Evolutionary conservation across 2,888 invertebrate species (phyloP).

Genomic region (Brenthis hecate): DNA sequence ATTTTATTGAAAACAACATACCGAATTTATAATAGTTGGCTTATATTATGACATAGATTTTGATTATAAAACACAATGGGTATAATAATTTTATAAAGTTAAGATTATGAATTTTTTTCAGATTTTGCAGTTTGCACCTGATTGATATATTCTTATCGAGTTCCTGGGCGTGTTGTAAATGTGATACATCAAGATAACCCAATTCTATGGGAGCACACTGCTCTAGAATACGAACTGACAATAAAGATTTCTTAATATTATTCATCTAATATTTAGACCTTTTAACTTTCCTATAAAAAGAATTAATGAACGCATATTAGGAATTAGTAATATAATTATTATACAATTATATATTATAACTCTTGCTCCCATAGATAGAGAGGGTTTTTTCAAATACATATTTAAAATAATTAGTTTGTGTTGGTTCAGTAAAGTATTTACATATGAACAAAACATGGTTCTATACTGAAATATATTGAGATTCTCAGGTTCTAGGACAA

Average conservation of each 20-base stretch:
- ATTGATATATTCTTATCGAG: conserved; percentile 47
- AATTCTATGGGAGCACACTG: conserved; percentile 64
- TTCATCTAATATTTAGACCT: not conserved
- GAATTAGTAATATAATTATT: no score
- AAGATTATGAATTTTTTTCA: not conserved
- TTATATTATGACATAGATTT: not conserved
- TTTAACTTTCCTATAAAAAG: not conserved
- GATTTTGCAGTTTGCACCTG: conserved; percentile 32
- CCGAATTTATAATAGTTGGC: not conserved
- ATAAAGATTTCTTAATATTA: conserved; percentile 48
- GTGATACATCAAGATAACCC: conserved; percentile 79
- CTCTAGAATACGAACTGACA: conserved; percentile 41
- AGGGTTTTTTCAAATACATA: no score
- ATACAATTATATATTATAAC: no score
- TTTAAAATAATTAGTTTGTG: no score
- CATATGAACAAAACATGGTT: not conserved
- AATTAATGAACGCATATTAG: not conserved
- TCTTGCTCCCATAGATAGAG: no score
- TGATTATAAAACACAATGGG: not conserved
- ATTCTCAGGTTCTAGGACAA: conserved; percentile 72
- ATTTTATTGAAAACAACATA: not conserved
- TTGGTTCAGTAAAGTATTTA: no score
- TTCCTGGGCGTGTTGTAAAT: conserved; percentile 54
- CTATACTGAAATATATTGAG: not conserved
- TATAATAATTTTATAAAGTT: not conserved